A percentile compares a stretch with the other conserved stretches of the same genome.
Evolutionary conservation across 30 jellyfish, hydroid and myxozoan genomes (phyloP).

Genomic region (Chrysaora quinquecirrha): DNA sequence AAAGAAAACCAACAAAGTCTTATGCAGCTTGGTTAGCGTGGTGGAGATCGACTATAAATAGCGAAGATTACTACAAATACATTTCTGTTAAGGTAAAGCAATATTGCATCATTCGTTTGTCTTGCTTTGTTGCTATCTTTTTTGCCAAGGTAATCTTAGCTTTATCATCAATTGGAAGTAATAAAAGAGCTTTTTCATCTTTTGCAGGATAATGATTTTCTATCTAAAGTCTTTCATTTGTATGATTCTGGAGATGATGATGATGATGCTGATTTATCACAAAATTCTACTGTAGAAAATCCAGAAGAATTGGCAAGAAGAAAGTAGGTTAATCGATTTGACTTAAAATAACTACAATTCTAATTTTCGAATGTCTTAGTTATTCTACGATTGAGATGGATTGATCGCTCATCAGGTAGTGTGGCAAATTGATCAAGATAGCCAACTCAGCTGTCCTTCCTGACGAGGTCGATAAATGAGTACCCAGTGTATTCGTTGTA

Average conservation of each 20-base stretch:
- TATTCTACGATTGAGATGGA: too few species aligned
- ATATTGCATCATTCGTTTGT: not conserved
- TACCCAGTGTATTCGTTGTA: too few species aligned
- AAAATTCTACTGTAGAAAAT: constrained; percentile 17
- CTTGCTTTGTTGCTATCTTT: too few species aligned
- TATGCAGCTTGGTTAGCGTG: constrained; percentile 92
- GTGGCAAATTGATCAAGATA: too few species aligned
- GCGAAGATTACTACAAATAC: constrained; percentile 81
- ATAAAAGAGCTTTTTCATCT: not conserved
- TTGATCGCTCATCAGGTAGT: too few species aligned
- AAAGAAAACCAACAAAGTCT: constrained; percentile 48
- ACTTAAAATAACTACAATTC: too few species aligned
- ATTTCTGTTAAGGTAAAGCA: constrained; percentile 51
- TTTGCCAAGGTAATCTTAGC: too few species aligned
- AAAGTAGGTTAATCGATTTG: too few species aligned
- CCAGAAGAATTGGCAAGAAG: constrained; percentile 44
- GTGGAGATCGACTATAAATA: constrained; percentile 80
- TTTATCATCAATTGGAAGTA: too few species aligned
- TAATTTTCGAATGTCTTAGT: too few species aligned
- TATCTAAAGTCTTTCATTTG: constrained; percentile 70
- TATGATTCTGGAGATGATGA: constrained; percentile 83
- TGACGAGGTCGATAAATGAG: too few species aligned
- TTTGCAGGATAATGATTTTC: constrained; percentile 82
- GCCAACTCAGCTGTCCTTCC: too few species aligned
- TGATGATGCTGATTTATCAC: constrained; percentile 36